Percentiles rank a stretch among this genome's conserved stretches.
These are phyloP conservation scores for Nephrotoma guestfalica DNA, from an alignment of 2,888 invertebrate genomes.

Conservation along the genomic window DNA sequence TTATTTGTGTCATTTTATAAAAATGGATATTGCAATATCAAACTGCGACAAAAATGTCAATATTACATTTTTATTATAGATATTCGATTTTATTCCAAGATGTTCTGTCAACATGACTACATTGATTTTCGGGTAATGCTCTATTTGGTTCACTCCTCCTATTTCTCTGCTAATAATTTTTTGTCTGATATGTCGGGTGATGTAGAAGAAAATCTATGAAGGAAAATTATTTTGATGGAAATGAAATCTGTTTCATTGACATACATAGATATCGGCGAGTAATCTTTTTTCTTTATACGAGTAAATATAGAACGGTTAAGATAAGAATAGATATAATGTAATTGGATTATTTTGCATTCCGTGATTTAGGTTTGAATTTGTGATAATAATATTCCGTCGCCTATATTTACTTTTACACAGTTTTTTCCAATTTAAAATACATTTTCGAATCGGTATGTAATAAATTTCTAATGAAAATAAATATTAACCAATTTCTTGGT, in stretches of 20 bases:
- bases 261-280: not conserved
- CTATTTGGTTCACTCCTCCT: not conserved
- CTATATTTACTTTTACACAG: no score
- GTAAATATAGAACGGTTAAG: no score
- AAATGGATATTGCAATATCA: not conserved
- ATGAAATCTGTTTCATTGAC: not conserved
- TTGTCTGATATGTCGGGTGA: not conserved
- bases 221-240: not conserved
- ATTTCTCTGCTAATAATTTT: not conserved
- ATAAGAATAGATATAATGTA: no score
- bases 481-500: no score
- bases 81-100: not conserved
- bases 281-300: not conserved
- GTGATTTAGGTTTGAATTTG: no score
- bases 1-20: not conserved
- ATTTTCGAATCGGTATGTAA: no score
- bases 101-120: not conserved
- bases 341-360: no score
- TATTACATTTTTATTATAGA: not conserved
- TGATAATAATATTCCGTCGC: no score
- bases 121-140: not conserved
- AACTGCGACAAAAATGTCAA: not conserved
- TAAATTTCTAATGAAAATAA: no score
- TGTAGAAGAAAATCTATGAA: not conserved
- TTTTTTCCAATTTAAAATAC: no score